Base-by-base conservation (phyloP, 1,140 invertebrate species). In the Tetramorium parvispinum region DNA sequence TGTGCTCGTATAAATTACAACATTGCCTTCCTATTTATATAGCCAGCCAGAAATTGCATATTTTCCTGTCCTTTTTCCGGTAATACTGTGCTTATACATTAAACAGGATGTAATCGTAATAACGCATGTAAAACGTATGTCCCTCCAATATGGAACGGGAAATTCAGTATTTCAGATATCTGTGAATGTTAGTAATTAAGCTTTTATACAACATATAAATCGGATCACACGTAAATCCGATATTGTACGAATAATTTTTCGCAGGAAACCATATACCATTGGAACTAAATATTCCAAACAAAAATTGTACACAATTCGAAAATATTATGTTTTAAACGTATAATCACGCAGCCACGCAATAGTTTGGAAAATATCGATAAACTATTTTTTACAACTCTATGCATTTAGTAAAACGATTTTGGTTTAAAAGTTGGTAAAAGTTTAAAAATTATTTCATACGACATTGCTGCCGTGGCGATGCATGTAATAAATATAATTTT, bases 111-210 rank as follows among this genome's bases (percentile, higher is more conserved):
- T 70, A 70, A 70, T 81, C 68, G 40, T 75, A 71, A 71, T 55
- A 81, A 81, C 49, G 37, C 6, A 40, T 59, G 68, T 59, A 46
- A 83, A 83, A 49, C 21, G 5, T 40, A 83, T 75, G 21, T 57
- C 27, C 43, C 40, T 55, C 13, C 13, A 37, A 83, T 32, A 40
- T 5, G 40, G 16, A 73, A 57, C 13, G 32, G 40, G 13, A 49
- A 43, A 82, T 73, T 32, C 40, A 18, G 49, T 71, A 82, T 82
- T 82, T 46, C 37, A 73, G 40, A 83, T 83, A 81, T 81, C 65
- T 55, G 49, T 70, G 55, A 73, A 70, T 71, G 68, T 53, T 53
- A 57, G 40, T 83, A 73, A 83, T 83, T 83, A 83, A 75, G 79
- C 68, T 59, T 83, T 83, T 49, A 55, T 55, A 79, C 24, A 70